Conservation (phyloP, 2,888 invertebrate species). For the Acleris literana region DNA sequence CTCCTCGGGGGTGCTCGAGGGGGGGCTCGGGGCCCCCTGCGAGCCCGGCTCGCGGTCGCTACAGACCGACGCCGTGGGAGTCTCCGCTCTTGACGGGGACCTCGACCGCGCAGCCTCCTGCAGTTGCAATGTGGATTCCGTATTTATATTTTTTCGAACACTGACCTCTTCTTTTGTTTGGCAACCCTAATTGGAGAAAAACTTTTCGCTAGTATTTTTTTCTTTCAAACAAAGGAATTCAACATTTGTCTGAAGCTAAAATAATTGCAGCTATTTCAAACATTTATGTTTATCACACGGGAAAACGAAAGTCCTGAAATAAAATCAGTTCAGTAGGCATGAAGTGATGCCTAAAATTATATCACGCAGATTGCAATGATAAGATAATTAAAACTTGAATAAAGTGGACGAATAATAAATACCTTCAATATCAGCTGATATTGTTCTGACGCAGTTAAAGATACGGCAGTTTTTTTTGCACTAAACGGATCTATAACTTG, state of each 20-base stretch:
- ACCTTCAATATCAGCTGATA: too few species aligned
- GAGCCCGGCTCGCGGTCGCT: constrained; percentile 52
- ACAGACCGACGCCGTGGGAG: constrained; percentile 50
- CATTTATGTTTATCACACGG: not conserved
- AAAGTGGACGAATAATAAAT: too few species aligned
- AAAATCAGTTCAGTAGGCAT: constrained; percentile 1
- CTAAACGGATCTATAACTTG: not conserved
- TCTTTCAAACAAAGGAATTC: constrained; percentile 67
- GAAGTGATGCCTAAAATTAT: not conserved
- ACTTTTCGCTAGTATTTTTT: constrained; percentile 42
- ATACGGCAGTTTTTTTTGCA: too few species aligned
- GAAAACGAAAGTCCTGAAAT: not conserved
- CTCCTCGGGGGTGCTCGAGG: constrained; percentile 53
- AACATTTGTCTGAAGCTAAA: constrained; percentile 61
- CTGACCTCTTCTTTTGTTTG: constrained; percentile 47
- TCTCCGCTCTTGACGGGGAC: constrained; percentile 54
- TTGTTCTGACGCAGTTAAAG: too few species aligned
- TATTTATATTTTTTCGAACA: constrained; percentile 3
- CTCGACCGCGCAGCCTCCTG: constrained; percentile 57
- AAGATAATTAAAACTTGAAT: not conserved
- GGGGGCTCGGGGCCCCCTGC: constrained; percentile 48
- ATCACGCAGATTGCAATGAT: not conserved
- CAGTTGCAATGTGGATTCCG: constrained; percentile 24
- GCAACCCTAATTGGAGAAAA: too few species aligned
- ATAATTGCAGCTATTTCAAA: constrained; percentile 5